Conservation (phyloP, 2,797 vertebrate genomes). For the Urophycis tenuis region DNA sequence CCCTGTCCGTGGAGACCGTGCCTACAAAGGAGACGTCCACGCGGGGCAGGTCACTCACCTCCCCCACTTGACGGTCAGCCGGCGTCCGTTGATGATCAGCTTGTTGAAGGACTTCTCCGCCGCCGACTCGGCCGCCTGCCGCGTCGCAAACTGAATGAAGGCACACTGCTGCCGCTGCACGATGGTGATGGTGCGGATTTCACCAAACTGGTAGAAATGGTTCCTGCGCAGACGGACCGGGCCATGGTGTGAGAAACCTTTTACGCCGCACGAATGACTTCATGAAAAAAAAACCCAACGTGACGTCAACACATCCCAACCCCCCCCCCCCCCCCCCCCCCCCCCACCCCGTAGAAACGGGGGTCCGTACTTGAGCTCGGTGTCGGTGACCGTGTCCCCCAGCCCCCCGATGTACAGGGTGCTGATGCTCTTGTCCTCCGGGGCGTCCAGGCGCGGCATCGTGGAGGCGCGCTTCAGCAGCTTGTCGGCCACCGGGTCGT, state of each 20-base stretch:
- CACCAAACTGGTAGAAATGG: constrained; percentile 98
- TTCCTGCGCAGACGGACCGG: constrained; percentile 66
- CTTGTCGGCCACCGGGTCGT: constrained; percentile 96
- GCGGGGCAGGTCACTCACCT: constrained; percentile 67
- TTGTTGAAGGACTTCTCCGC: constrained; percentile 99
- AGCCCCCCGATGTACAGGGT: constrained; percentile 94
- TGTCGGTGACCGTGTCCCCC: constrained; percentile 91
- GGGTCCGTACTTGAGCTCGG: constrained; percentile 82
- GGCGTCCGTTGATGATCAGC: constrained; percentile 90
- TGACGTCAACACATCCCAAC: background rate
- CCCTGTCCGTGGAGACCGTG: background rate
- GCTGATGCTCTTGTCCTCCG: constrained; percentile 95
- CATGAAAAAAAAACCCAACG: too few species aligned
- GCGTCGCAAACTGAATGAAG: constrained; percentile 95
- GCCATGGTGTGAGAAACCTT: background rate
- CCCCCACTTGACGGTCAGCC: constrained; percentile 98
- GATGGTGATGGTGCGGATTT: constrained; percentile 92
- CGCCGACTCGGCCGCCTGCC: constrained; percentile 87
- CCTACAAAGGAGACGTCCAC: background rate
- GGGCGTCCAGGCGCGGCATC: constrained; percentile 93
- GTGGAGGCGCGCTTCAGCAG: constrained; percentile 92
- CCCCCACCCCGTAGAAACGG: too few species aligned
- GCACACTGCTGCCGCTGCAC: constrained; percentile 97
- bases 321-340: too few species aligned
- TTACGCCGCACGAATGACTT: background rate